These are phyloP conservation scores for Grus americana DNA, from an alignment of 2,113 vertebrate genomes.

Conservation along the genomic window DNA sequence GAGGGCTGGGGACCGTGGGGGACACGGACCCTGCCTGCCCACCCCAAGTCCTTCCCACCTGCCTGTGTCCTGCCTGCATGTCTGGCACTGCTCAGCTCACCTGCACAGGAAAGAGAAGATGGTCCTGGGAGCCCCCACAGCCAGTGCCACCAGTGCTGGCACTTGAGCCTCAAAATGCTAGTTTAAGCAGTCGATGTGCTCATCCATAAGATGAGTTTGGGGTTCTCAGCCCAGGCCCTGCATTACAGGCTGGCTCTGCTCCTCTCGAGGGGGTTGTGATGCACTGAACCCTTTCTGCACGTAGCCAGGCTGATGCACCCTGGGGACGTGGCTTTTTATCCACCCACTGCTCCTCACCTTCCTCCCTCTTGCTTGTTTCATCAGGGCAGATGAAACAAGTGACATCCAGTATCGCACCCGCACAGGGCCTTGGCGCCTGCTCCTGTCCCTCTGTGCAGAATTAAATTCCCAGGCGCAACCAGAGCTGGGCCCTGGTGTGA, in stretches of 20 bases:
- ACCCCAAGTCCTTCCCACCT: neutral
- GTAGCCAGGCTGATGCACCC: neutral
- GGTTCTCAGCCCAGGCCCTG: neutral
- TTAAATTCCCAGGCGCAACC: no score
- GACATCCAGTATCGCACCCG: rapidly evolving
- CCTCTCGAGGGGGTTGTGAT: neutral
- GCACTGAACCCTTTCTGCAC: neutral
- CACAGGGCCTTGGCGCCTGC: neutral
- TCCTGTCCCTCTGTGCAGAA: neutral
- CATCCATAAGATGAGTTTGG: neutral
- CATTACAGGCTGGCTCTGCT: neutral
- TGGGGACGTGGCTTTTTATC: neutral
- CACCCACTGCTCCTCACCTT: neutral
- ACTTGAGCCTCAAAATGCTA: neutral
- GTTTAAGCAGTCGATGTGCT: neutral
- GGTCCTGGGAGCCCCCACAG: neutral
- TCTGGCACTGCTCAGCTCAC: neutral
- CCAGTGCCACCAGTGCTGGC: neutral
- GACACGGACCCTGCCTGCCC: rapidly evolving
- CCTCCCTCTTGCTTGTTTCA: neutral
- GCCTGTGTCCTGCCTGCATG: neutral
- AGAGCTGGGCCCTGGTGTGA: neutral
- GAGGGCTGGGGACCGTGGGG: rapidly evolving
- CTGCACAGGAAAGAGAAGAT: neutral
- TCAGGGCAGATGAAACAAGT: neutral